Evolutionary conservation across 2,888 invertebrate genomes (phyloP).

Genomic region (Halictus quadricinctus): DNA sequence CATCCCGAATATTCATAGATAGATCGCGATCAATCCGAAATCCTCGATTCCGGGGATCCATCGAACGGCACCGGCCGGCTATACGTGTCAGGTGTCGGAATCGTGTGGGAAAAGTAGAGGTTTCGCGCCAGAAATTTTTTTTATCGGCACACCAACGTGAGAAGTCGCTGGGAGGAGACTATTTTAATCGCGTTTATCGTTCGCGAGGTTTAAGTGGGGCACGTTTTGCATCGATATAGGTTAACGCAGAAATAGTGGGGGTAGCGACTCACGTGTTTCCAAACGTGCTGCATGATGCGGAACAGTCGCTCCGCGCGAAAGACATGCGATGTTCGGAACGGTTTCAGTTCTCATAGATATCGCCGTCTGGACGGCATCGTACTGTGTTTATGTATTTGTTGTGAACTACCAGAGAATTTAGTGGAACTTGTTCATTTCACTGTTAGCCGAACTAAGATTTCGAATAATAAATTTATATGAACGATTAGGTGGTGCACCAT

Average conservation of each 20-base stretch:
- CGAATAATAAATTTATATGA: neutral
- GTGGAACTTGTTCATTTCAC: slow-evolving; percentile 7
- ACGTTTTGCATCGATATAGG: slow-evolving; percentile 55
- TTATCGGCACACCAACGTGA: neutral
- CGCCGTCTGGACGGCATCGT: slow-evolving; percentile 20
- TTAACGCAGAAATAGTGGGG: slow-evolving; percentile 46
- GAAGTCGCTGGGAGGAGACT: slow-evolving; percentile 33
- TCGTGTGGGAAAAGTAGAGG: neutral
- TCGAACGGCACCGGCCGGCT: neutral
- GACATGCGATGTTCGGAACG: slow-evolving; percentile 29
- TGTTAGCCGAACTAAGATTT: neutral
- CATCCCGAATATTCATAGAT: neutral
- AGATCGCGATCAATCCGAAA: neutral
- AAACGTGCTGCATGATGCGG: slow-evolving; percentile 65
- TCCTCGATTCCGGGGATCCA: neutral
- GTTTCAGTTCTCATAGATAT: slow-evolving; percentile 50
- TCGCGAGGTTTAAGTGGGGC: slow-evolving; percentile 45
- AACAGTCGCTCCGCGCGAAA: slow-evolving; percentile 52
- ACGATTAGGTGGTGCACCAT: neutral
- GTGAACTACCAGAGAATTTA: slow-evolving; percentile 20
- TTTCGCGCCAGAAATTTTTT: slow-evolving; percentile 34
- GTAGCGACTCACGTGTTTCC: slow-evolving; percentile 64
- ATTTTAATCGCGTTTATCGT: slow-evolving; percentile 64
- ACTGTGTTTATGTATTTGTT: slow-evolving; percentile 40
- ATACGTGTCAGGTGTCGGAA: slow-evolving; percentile 22